Percentiles rank a stretch among this genome's conserved stretches.
Evolutionary conservation across 2,888 invertebrate genomes (phyloP).

Genomic region (Tetramorium bicarinatum): DNA sequence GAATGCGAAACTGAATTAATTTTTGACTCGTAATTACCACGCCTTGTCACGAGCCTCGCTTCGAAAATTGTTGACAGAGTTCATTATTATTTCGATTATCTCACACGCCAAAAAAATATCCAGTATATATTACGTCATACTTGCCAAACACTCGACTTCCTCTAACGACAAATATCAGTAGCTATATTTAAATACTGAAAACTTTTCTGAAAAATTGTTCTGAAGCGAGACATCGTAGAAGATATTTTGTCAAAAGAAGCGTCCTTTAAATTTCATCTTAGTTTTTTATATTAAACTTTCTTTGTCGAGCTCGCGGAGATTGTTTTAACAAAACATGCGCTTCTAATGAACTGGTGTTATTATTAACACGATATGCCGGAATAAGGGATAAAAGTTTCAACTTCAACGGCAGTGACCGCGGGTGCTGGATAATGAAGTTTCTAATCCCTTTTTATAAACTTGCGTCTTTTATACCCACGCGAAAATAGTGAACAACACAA

Average conservation of each 20-base stretch:
- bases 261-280: not conserved
- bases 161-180: not conserved
- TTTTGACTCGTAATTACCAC: slow-evolving; percentile 46
- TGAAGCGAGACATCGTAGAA: not conserved
- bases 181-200: not conserved
- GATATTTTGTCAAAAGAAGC: not conserved
- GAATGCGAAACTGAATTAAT: slow-evolving; percentile 48
- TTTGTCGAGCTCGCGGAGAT: not conserved
- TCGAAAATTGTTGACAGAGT: slow-evolving; percentile 14
- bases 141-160: not conserved
- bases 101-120: not conserved
- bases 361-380: slow-evolving; percentile 59
- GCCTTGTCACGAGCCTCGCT: slow-evolving; percentile 23
- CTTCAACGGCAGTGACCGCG: slow-evolving; percentile 42
- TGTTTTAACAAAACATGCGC: slow-evolving; percentile 66
- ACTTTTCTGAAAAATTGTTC: not conserved
- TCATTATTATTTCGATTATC: slow-evolving; percentile 32
- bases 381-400: slow-evolving; percentile 60
- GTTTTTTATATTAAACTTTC: not conserved
- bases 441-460: slow-evolving; percentile 75
- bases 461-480: slow-evolving; percentile 39
- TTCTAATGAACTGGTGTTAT: slow-evolving; percentile 69
- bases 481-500: slow-evolving; percentile 1
- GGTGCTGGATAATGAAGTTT: slow-evolving; percentile 65
- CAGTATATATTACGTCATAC: not conserved